Base-by-base conservation (phyloP, 64 coral and sea anemone genomes). In the Montipora foliosa region DNA sequence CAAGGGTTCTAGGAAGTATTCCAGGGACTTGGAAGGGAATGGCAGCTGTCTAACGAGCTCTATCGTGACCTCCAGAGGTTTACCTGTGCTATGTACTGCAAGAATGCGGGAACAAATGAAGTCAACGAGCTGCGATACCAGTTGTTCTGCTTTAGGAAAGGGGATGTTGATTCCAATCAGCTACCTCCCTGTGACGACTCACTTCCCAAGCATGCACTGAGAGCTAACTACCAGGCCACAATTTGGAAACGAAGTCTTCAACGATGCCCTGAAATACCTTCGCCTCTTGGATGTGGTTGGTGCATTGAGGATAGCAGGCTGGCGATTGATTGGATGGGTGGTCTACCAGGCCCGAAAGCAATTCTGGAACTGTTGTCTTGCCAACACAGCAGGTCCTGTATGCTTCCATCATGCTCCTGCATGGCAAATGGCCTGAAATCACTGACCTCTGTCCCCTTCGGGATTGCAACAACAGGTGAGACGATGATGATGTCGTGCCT, bases 21-120 rank as follows among this genome's bases (percentile, higher is more conserved):
- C 74, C 87, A 88, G 67, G 68, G 50, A 88, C 74, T 88, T 75
- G 44, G 90, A 12, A 92, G 11, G 68, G 24, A 92, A 16, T 92
- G 90, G 90, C 44, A 92, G 13, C 1, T 92, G 4, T 61, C 47
- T 44, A 53, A 92, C 8, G 68, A 92, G 3, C 47, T 75, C 9
- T 75, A 82, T 20, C 19, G 6, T 48, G 14, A 44, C 14, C 17
- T 92, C 3, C 69, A 83, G 21, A 17, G 55, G 12, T 92, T 92
- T 13, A 83, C 90, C 9, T 92, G 67, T 72, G 47, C 11, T 10
- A 53, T 92, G 49, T 92, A 92, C 79, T 59, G 17, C 19, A 57
- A 20, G 7, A 61, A n/a, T 19, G 57, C 8, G 59, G 82, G 57
- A 67, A 20, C 51, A 21, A 66, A 37, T 67, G 62, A 29, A 84